Evolutionary conservation across 2,113 vertebrate genomes (phyloP).

Genomic region (Phocoena phocoena): DNA sequence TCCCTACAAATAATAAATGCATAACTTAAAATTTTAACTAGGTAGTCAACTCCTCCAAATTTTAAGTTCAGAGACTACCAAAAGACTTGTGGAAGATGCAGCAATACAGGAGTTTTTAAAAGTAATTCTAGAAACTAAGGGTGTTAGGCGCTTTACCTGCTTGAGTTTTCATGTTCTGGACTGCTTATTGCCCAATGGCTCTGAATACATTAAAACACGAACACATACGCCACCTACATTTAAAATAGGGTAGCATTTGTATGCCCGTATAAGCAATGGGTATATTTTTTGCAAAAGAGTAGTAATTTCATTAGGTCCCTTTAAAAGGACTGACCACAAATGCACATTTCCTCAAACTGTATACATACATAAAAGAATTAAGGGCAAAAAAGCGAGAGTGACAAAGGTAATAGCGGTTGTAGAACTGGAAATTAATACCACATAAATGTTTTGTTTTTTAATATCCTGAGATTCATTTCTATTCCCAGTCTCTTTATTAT

Average conservation of each 20-base stretch:
- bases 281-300: slow-evolving; percentile 40
- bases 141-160: slow-evolving; percentile 71
- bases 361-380: slow-evolving; percentile 39
- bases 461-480: slow-evolving; percentile 29
- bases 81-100: slow-evolving; percentile 31
- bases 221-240: slow-evolving; percentile 77
- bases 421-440: slow-evolving; percentile 30
- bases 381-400: not conserved
- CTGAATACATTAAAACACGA: slow-evolving; percentile 77
- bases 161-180: slow-evolving; percentile 77
- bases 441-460: slow-evolving; percentile 24
- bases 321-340: slow-evolving; percentile 58
- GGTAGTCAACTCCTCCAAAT: slow-evolving; percentile 34
- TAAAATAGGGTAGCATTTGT: slow-evolving; percentile 79
- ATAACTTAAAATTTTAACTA: not conserved
- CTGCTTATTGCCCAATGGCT: slow-evolving; percentile 77
- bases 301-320: slow-evolving; percentile 46
- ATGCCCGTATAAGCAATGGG: slow-evolving; percentile 67
- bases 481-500: not conserved
- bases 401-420: slow-evolving; percentile 46
- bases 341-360: slow-evolving; percentile 50
- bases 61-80: slow-evolving; percentile 37
- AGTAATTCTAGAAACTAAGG: slow-evolving; percentile 69
- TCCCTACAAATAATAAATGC: slow-evolving; percentile 5
- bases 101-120: not conserved